Evolutionary conservation across 2,797 vertebrate species (phyloP), one percentile per base, ranked within the genome.

Genomic region (Mormyrops attenuatus): DNA sequence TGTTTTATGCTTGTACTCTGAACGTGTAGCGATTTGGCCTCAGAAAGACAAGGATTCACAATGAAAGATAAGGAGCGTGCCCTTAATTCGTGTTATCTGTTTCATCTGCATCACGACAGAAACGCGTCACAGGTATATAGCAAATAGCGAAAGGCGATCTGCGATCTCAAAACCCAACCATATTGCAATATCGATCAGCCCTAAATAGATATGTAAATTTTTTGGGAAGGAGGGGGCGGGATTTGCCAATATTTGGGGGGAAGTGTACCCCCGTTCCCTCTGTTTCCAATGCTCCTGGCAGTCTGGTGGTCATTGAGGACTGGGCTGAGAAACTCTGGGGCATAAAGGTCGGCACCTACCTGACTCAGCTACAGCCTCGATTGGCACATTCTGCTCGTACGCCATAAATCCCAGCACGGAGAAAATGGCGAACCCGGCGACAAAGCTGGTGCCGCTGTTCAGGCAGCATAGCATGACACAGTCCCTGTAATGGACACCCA

Each of bases 391-490:
- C 94, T 99, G 99, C 73, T 99, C 99, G 0, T 96, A 98, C 5
- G 99, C 98, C 99, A 99, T 99, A 94, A 99, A 99, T 91, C 99
- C 99, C 93, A 99, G 96, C 91, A 99, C 98, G 0, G 99, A 99
- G 96, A 99, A 99, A 95, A 99, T 99, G 89, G 99, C 99, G 91
- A 99, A 99, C 90, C 98, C 99, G 69, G 99, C 99, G 89, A 99
- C 94, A 20, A 99, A 99, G 94, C 99, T 99, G 92, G 99, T 99
- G 90, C 99, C 99, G 0, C 99, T 99, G 96, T 99, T 99, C 92
- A 99, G 95, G 93, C 98, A 99, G 91, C 99, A 99, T 91, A 99
- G 96, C 97, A 99, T 97, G 94, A 99, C 88, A 93, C 99, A 99
- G 94, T 99, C 99, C 95, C 98, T 99, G 95, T 50, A 90, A 91